Evolutionary conservation across 2,888 invertebrate genomes (phyloP), one percentile per base, ranked within the genome.

Genomic region (Hetaerina titia): DNA sequence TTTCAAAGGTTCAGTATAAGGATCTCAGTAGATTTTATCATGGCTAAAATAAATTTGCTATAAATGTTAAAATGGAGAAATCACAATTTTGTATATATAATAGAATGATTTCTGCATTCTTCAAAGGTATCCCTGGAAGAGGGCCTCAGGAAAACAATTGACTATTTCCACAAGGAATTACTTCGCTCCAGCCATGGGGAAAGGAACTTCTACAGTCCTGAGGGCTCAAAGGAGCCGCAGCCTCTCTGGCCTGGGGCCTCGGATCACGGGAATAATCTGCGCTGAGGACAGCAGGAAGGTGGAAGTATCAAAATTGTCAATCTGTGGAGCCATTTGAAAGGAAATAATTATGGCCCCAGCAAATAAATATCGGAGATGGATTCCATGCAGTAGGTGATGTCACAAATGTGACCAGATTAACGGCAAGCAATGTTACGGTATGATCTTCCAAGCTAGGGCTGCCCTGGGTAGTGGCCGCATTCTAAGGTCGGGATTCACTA

Each of bases 121-220:
- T 9, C 9, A 31, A 96, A 98, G 98, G 98, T 98, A 22, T 97
- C 98, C 5, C 97, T 99, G 96, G 97, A 98, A 96, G 98, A 98
- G 95, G 99, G 99, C 58, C 97, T 99, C 22, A 98, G 98, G 96
- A 98, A 98, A 97, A 99, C 99, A 63, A 99, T 99, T 95, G 98
- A 98, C 95, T 99, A 99, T 97, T 99, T 99, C 97, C 98, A 98
- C 95, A 98, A 98, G 96, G 99, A 99, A 97, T 97, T 99, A 90
- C 96, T 96, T 87, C 95, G 97, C 69, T 96, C 96, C 25, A 96
- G 95, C 58, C 95, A 95, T 90, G 90, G 89, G 57, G 90, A 95
- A 69, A 90, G 95, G 19, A 95, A 95, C 58, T 89, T 90, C 63
- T 95, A 90, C 58, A 64, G 74, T 2, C 95, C 95, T 25, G 95